phyloP scores from a whole-genome alignment of 2,113 vertebrate species.

The Corvus cornix region DNA sequence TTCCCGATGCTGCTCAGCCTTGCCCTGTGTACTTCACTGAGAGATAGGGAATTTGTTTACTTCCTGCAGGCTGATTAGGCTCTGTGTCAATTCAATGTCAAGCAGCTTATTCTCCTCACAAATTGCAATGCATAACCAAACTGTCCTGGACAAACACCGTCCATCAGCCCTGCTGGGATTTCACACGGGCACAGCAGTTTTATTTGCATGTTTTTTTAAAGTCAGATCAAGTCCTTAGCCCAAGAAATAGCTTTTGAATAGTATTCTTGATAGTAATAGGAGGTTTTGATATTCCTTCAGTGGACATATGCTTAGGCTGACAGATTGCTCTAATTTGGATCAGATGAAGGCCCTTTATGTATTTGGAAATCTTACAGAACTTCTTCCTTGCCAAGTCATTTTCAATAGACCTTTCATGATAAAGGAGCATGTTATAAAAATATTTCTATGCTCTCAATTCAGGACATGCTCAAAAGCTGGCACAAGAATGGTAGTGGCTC shows the following conservation, averaged over 20 bases:
- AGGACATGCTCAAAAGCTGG: neutral
- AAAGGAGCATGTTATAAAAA: neutral
- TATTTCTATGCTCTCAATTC: neutral
- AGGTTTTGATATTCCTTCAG: neutral
- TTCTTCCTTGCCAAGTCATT: conserved; percentile 6
- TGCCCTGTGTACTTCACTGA: neutral
- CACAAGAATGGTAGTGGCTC: neutral
- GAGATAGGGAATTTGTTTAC: neutral
- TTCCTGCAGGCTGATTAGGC: neutral
- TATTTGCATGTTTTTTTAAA: neutral
- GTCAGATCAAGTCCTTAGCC: neutral
- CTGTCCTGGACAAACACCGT: neutral
- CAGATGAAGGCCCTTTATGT: neutral
- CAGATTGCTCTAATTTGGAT: neutral
- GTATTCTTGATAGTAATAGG: neutral
- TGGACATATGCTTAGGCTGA: neutral
- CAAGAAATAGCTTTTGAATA: neutral
- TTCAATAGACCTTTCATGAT: conserved; percentile 15
- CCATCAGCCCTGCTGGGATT: neutral
- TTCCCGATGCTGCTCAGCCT: neutral
- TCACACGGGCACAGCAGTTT: neutral
- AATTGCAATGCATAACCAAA: neutral
- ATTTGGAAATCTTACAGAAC: neutral
- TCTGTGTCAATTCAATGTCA: neutral
- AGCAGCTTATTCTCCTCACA: neutral